Base-by-base conservation (phyloP, 1,140 invertebrate species). In the Nebria ingens region DNA sequence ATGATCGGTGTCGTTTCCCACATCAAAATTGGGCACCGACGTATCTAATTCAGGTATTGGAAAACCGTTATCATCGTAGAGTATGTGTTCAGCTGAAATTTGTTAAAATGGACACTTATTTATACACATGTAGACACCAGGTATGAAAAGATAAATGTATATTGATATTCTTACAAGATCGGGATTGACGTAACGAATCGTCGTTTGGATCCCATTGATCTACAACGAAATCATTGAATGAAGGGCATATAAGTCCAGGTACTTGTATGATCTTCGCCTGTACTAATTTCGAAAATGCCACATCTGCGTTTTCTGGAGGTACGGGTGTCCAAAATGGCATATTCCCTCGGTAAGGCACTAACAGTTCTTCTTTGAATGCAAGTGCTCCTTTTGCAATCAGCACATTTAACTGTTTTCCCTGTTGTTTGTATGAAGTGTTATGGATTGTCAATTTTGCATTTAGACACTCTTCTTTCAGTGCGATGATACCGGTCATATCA, bases 191-290 rank as follows among this genome's bases (percentile, higher is more conserved):
- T 45, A 45, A 6, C 40, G n/a, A 34, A 45, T 77, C 73, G 20
- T 71, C 71, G n/a, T 77, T 72, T 0, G 75, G 75, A 62, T 77
- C 70, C 76, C 76, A 79, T 56, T 73, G 70, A 58, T 64, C 73
- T 15, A 77, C 71, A 53, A 70, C 72, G 58, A 78, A 77, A 0
- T 71, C 71, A 53, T 69, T 66, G 52, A 77, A 77, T 0, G 73
- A 53, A 17, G 40, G 40, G 17, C 40, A 45, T 17, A 45, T 12
- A 12, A 17, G 9, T 12, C 40, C 40, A 45, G 9, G 3, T 4
- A 3, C 40, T 11, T 9, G 6, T 17, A 17, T 9, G 17, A 45
- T 45, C 9, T 45, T 45, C 4, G 40, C 40, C 6, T 4, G 3
- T 12, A 45, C 15, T 4, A 45, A 45, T 45, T 17, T 17, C 3